Evolutionary conservation across 1,140 invertebrate genomes (phyloP).

Genomic region (Ridgeia piscesae): DNA sequence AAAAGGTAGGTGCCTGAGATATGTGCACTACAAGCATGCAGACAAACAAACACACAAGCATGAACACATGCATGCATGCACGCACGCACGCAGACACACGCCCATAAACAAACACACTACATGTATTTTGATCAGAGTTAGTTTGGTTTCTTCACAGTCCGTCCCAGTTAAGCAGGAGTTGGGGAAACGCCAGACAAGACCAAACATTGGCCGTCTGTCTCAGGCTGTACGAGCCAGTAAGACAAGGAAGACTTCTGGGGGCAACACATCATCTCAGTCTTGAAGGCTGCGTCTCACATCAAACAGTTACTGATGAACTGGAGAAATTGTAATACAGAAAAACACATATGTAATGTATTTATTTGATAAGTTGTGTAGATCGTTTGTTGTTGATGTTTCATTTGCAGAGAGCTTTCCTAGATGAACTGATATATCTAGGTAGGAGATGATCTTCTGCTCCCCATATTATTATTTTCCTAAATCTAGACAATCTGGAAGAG

Average conservation of each 20-base stretch:
- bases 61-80: no score
- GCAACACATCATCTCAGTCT: not conserved
- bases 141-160: not conserved
- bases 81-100: no score
- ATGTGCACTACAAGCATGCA: no score
- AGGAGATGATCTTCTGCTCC: not conserved
- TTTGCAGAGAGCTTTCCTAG: not conserved
- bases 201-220: not conserved
- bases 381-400: not conserved
- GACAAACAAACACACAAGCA: no score
- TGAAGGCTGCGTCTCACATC: not conserved
- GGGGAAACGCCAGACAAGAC: not conserved
- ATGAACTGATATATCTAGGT: not conserved
- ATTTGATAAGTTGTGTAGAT: not conserved
- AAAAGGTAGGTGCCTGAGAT: no score
- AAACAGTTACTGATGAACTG: not conserved
- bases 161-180: not conserved
- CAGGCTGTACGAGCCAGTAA: not conserved
- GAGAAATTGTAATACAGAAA: not conserved
- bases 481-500: not conserved
- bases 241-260: not conserved
- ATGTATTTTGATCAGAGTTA: no score
- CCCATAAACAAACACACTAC: no score
- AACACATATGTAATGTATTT: not conserved
- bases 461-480: not conserved